Evolutionary conservation across 2,797 vertebrate species (phyloP), one percentile per base, ranked within the genome.

Genomic region (Crenichthys baileyi): DNA sequence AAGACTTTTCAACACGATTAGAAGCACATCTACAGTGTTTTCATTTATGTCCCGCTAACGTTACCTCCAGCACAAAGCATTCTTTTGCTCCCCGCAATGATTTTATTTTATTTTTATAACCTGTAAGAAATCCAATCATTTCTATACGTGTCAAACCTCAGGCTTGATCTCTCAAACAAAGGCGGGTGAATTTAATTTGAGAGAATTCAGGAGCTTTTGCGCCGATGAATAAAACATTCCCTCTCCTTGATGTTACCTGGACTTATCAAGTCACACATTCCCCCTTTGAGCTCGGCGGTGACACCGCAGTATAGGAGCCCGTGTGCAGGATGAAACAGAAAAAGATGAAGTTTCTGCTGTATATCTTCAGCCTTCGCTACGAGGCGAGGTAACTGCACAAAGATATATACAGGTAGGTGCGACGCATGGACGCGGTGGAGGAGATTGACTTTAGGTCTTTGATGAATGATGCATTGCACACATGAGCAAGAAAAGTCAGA

Each of bases 141-240:
- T 93, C 93, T 90, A 92, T 93, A 93, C 71, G 88, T 94, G 93
- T 94, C 95, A 94, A 94, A 94, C 90, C 91, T 86, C 82, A 61
- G 91, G 92, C 91, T 93, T 93, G 91, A 95, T 94, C 93, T 93
- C 91, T 93, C 93, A 95, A 93, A 95, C 95, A 95, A 95, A 95
- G 89, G 92, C 87, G 74, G 89, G 89, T 79, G 90, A 94, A 93
- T 95, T 91, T 93, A 92, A 95, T 94, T 94, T 92, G 91, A 94
- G 93, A 72, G 91, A 94, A 94, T 94, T 94, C 94, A 87, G 89
- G 87, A 93, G 94, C 92, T 94, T 68, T 95, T 93, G 93, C 89
- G 90, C 76, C 56, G 16, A 95, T 96, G 95, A 96, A 96, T 96
- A 96, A 96, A 94, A 95, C 94, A 96, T 96, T 11, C 75, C 72